Conservation (phyloP, 2,888 invertebrate genomes). For the Lepidocyrtoides sp. region DNA sequence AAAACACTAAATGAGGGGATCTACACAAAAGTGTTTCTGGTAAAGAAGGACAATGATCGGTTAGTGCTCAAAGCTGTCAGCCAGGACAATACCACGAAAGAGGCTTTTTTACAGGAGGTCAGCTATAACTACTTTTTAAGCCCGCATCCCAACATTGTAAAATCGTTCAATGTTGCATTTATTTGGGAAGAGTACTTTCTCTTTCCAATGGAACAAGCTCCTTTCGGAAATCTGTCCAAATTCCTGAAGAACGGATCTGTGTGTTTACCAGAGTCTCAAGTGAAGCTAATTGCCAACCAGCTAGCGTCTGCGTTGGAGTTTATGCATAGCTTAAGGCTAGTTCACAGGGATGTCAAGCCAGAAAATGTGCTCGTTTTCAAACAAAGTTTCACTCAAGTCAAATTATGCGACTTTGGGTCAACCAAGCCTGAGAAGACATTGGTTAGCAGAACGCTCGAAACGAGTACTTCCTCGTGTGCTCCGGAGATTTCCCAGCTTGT, state of each 20-base stretch:
- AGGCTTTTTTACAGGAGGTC: conserved; percentile 92
- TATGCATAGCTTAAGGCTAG: conserved; percentile 92
- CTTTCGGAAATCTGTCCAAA: conserved; percentile 90
- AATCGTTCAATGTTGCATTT: conserved; percentile 92
- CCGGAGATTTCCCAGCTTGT: conserved; percentile 89
- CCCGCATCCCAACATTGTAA: conserved; percentile 92
- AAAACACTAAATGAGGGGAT: conserved; percentile 91
- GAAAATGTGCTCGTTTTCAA: conserved; percentile 95
- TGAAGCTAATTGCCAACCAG: conserved; percentile 91
- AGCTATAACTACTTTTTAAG: conserved; percentile 93
- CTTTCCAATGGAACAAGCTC: conserved; percentile 92
- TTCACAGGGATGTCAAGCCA: conserved; percentile 96
- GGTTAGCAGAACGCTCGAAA: conserved; percentile 89
- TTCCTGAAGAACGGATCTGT: conserved; percentile 85
- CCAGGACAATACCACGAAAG: conserved; percentile 88
- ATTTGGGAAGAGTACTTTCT: conserved; percentile 89
- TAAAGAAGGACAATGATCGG: conserved; percentile 89
- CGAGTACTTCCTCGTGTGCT: conserved; percentile 89
- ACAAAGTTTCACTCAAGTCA: conserved; percentile 92
- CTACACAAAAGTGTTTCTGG: conserved; percentile 90
- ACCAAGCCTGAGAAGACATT: conserved; percentile 89
- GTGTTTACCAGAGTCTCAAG: conserved; percentile 73
- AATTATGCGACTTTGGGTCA: conserved; percentile 96
- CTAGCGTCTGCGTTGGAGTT: conserved; percentile 92
- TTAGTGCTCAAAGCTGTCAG: conserved; percentile 91